Evolutionary conservation across 1,140 invertebrate genomes (phyloP).

Genomic region (Diabrotica virgifera): DNA sequence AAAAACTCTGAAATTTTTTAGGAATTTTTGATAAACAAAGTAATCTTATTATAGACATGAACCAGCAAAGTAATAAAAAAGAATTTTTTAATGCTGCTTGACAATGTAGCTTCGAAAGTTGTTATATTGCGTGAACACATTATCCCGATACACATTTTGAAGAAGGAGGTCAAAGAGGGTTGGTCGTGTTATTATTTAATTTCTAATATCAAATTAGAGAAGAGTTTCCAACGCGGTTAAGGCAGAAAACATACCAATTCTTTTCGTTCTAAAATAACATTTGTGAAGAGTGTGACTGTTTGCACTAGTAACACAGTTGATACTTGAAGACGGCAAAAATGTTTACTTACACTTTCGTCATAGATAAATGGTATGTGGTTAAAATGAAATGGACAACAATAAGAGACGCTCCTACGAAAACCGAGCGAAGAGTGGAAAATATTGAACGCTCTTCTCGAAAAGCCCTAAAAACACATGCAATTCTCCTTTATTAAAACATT

Average conservation of each 20-base stretch:
- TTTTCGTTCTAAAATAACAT: conserved; percentile 23
- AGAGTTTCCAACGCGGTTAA: not conserved
- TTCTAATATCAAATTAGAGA: conserved; percentile 23
- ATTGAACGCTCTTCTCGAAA: not conserved
- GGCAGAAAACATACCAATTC: conserved; percentile 20
- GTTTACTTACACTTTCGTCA: conserved; percentile 44
- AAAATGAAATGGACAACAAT: conserved; percentile 23
- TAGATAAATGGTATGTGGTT: conserved; percentile 42
- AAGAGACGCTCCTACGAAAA: conserved; percentile 21
- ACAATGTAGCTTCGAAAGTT: not conserved
- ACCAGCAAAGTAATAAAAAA: not conserved
- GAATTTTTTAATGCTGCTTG: not conserved
- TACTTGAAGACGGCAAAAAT: conserved; percentile 33
- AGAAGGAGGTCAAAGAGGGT: not conserved
- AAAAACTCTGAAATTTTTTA: not conserved
- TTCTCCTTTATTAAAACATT: conserved; percentile 1
- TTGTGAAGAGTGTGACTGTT: conserved; percentile 29
- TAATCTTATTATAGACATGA: not conserved
- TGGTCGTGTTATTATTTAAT: conserved; percentile 22
- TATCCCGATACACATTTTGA: conserved; percentile 7
- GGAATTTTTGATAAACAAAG: not conserved
- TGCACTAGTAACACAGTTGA: conserved; percentile 37
- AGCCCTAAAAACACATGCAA: not conserved
- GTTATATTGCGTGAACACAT: not conserved
- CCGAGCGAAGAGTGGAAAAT: not conserved